Evolutionary conservation across 1,140 invertebrate species (phyloP), one percentile per base, ranked within the genome.

Genomic region (Zaprionus lachaisei): DNA sequence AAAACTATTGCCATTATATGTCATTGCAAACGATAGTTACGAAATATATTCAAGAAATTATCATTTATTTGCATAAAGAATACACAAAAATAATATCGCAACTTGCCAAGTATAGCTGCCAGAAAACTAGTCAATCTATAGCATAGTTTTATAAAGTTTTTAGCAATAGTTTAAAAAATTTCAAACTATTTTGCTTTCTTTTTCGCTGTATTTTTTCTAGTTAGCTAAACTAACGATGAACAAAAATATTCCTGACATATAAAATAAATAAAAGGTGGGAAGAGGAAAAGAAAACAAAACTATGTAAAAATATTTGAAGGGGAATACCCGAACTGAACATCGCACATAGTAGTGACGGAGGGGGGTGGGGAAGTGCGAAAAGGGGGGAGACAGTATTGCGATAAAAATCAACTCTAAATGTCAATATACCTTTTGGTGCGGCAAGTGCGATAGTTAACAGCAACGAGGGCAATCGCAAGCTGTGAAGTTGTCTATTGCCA

Each of bases 401-500:
- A 49, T 49, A 49, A 22, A 49, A 49, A 49, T 49, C 47, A 49
- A 49, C 47, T 22, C 11, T 4, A 9, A 49, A 49, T 49, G 47
- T 49, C 47, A 49, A 49, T 63, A 63, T 63, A 63, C 41, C 58
- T 55, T 55, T 44, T 64, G 47, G 5, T 41, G 15, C 17, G 47
- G 2, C 47, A 51, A 20, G 5, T 24, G 47, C 47, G 12, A 51
- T 51, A 24, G 47, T 51, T 51, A 51, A 51, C 47, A 75, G 57
- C 55, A 70, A 55, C 55, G 62, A 51, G 38, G 37, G 51, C 26
- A 58, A 68, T 44, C 47, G 24, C 66, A 63, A 57, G 24, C 66
- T 63, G 58, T 34, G 37, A 38, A 44, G 54, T 61, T 44, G 58
- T 60, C 60, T 58, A 55, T 65, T 64, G 37, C 24, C 61, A 44